These are phyloP conservation scores for Esox lucius DNA, from an alignment of 2,797 vertebrate species.

Conservation along the genomic window DNA sequence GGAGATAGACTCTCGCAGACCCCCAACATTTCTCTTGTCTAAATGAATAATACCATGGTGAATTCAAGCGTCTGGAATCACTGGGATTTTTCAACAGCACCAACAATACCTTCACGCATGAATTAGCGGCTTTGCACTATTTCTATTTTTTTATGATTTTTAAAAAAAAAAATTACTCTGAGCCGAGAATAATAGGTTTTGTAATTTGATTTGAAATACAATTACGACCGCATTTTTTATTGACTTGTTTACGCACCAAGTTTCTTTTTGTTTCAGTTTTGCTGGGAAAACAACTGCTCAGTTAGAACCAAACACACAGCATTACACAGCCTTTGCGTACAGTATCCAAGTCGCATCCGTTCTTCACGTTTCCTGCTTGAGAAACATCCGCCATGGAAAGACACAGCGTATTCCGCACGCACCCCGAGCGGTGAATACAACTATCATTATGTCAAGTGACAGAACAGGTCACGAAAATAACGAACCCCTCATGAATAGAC, in stretches of 20 bases:
- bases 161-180: no score
- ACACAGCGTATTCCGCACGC: not conserved
- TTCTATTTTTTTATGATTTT: conserved; percentile 26
- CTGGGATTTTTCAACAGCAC: conserved; percentile 61
- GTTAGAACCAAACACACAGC: not conserved
- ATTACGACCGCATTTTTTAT: conserved; percentile 27
- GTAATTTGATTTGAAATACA: conserved; percentile 68
- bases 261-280: conserved; percentile 55
- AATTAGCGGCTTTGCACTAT: conserved; percentile 66
- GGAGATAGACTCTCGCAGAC: conserved; percentile 74
- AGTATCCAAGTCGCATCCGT: conserved; percentile 56
- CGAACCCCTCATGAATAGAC: conserved; percentile 66
- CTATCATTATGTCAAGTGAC: conserved; percentile 71
- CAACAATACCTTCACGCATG: conserved; percentile 72
- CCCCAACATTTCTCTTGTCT: conserved; percentile 78
- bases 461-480: conserved; percentile 73
- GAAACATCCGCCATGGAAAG: not conserved
- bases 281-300: conserved; percentile 39
- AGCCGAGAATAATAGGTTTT: conserved; percentile 59
- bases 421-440: conserved; percentile 50
- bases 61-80: conserved; percentile 70
- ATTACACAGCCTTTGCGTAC: no score
- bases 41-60: conserved; percentile 81
- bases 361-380: conserved; percentile 11
- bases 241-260: conserved; percentile 56